Evolutionary conservation across 2,888 invertebrate species (phyloP).

Genomic region (Diogma glabrata): DNA sequence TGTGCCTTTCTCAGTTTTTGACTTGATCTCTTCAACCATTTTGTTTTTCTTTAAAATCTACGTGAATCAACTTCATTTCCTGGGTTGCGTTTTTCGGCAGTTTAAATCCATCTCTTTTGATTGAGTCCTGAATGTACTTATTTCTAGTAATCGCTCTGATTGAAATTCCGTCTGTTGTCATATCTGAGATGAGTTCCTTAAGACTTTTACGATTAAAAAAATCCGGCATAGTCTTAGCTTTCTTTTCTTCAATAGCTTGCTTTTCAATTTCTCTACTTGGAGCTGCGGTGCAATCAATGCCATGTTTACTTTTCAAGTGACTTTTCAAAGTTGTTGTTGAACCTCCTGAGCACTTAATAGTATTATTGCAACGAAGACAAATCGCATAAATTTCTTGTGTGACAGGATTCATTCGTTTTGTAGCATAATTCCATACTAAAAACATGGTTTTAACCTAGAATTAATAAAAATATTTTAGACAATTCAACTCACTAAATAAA

Average conservation of each 20-base stretch:
- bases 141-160: conserved; percentile 7
- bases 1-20: conserved; percentile 1
- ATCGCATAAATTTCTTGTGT: conserved; percentile 2
- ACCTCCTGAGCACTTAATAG: conserved; percentile 6
- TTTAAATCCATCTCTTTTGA: background rate
- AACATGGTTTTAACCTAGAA: background rate
- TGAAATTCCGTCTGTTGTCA: too few relatives aligned
- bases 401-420: conserved; percentile 7
- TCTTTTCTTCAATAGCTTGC: background rate
- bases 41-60: background rate
- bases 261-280: conserved; percentile 1
- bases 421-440: conserved; percentile 8
- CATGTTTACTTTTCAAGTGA: conserved; percentile 7
- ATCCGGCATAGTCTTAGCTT: conserved; percentile 2
- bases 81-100: background rate
- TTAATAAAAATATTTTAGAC: background rate
- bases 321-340: conserved; percentile 6
- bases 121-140: conserved; percentile 4
- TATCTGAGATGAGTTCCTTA: too few relatives aligned
- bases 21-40: conserved; percentile 1
- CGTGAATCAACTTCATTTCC: background rate
- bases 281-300: background rate
- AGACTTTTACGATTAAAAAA: background rate
- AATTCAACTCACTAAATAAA: too few relatives aligned
- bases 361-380: conserved; percentile 2